phyloP scores from a whole-genome alignment of 2,113 vertebrate species.

The Pachyramphus minor region DNA sequence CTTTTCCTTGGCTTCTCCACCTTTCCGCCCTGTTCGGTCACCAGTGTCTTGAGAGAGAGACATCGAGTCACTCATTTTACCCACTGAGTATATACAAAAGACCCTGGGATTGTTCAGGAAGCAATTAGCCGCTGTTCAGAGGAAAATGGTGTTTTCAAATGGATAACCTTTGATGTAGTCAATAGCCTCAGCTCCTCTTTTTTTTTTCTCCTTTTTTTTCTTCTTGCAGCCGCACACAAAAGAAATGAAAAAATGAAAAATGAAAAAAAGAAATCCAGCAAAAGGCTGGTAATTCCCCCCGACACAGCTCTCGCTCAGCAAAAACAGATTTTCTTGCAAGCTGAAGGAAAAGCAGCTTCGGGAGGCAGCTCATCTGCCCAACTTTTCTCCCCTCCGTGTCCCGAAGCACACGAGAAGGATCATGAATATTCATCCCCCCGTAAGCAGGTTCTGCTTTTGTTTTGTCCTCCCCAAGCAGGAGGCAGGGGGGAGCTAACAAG shows the following conservation, averaged over 20 bases:
- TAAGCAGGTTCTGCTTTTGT: conserved; percentile 43
- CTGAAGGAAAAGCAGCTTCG: not conserved
- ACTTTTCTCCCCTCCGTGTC: conserved; percentile 48
- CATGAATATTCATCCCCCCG: conserved; percentile 16
- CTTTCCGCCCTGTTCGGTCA: conserved; percentile 24
- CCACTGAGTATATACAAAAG: conserved; percentile 66
- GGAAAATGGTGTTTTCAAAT: conserved; percentile 69
- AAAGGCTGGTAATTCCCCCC: not conserved
- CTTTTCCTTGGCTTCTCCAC: conserved; percentile 24
- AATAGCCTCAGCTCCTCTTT: conserved; percentile 52
- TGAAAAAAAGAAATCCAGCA: not conserved
- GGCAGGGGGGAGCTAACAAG: conserved; percentile 10
- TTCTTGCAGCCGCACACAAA: not conserved
- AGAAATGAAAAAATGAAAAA: not conserved
- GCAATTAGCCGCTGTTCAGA: conserved; percentile 63
- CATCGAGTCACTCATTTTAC: conserved; percentile 58
- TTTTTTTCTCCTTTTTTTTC: not conserved
- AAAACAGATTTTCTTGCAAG: conserved; percentile 26
- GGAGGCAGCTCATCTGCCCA: conserved; percentile 28
- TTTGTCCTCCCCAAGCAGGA: conserved; percentile 25
- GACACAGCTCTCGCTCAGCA: not conserved
- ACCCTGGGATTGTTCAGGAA: conserved; percentile 71
- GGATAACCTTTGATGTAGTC: conserved; percentile 73
- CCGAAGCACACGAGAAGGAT: not conserved
- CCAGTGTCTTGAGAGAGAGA: conserved; percentile 27